Evolutionary conservation across 2,888 invertebrate species (phyloP).

Genomic region (Trachelus troglodyta): DNA sequence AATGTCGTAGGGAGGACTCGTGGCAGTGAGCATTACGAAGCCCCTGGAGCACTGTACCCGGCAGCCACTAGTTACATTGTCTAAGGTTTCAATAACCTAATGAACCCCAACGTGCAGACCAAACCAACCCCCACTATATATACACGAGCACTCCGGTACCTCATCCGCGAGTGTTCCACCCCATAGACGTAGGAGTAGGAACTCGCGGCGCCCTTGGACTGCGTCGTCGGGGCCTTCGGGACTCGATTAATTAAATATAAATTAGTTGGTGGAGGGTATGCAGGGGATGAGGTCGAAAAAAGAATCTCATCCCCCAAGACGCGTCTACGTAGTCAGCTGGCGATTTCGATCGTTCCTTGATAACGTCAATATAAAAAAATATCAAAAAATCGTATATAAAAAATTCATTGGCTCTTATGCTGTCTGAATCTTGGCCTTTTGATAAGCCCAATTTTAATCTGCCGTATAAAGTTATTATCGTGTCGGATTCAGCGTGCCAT

Average conservation of each 20-base stretch:
- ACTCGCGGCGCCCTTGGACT: constrained; percentile 17
- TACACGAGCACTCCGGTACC: background rate
- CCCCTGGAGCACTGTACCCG: constrained; percentile 51
- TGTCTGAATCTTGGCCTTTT: background rate
- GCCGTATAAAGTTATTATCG: background rate
- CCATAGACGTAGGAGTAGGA: background rate
- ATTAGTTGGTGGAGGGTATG: constrained; percentile 32
- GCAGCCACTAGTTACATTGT: constrained; percentile 56
- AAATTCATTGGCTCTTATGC: background rate
- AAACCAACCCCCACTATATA: constrained; percentile 28
- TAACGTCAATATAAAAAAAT: background rate
- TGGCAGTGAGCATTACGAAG: constrained; percentile 59
- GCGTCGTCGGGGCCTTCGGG: constrained; percentile 17
- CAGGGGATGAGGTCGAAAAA: background rate
- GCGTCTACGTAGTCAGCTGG: constrained; percentile 9
- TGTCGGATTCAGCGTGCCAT: background rate
- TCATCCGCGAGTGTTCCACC: background rate
- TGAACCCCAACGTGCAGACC: constrained; percentile 50
- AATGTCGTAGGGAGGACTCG: constrained; percentile 41
- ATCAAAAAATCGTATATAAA: background rate
- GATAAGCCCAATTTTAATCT: background rate
- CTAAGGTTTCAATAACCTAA: constrained; percentile 65
- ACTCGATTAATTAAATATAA: constrained; percentile 55
- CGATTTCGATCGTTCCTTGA: background rate
- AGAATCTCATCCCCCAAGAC: constrained; percentile 1